Evolutionary conservation across 2,888 invertebrate genomes (phyloP).

Genomic region (Cheilosia vulpina): DNA sequence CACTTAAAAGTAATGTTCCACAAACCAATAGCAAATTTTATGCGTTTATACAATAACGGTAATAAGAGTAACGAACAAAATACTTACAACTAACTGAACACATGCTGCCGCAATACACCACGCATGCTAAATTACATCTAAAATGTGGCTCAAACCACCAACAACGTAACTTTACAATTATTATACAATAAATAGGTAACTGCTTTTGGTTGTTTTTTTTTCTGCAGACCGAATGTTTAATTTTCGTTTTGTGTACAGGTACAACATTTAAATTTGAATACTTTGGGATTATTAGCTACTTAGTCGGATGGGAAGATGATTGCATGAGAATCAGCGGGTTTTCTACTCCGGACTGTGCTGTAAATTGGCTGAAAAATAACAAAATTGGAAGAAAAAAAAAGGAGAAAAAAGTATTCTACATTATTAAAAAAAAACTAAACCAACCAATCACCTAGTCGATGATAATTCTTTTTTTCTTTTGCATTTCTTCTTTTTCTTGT

Average conservation of each 20-base stretch:
- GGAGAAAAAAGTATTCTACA: slow-evolving; percentile 64
- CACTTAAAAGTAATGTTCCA: background rate
- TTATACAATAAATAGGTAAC: background rate
- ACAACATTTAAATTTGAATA: slow-evolving; percentile 38
- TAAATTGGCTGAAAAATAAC: slow-evolving; percentile 76
- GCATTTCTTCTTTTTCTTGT: background rate
- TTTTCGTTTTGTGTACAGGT: slow-evolving; percentile 33
- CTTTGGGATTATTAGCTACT: slow-evolving; percentile 65
- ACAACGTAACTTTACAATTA: slow-evolving; percentile 7
- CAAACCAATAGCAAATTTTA: slow-evolving; percentile 3
- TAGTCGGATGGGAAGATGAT: slow-evolving; percentile 75
- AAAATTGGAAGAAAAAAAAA: slow-evolving; percentile 70
- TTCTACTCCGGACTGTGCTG: slow-evolving; percentile 76
- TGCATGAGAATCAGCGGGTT: slow-evolving; percentile 71
- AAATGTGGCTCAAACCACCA: slow-evolving; percentile 20
- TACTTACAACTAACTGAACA: slow-evolving; percentile 70
- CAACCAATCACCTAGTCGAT: slow-evolving; percentile 71
- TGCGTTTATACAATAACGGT: slow-evolving; percentile 9
- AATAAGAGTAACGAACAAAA: slow-evolving; percentile 13
- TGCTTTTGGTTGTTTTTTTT: background rate
- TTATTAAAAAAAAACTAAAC: slow-evolving; percentile 70
- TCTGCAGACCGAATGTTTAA: slow-evolving; percentile 6
- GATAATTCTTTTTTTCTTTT: slow-evolving; percentile 18
- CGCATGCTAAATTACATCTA: slow-evolving; percentile 66
- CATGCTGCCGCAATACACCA: slow-evolving; percentile 66